Evolutionary conservation across 2,797 vertebrate species (phyloP).

Genomic region (Crax fasciolata): DNA sequence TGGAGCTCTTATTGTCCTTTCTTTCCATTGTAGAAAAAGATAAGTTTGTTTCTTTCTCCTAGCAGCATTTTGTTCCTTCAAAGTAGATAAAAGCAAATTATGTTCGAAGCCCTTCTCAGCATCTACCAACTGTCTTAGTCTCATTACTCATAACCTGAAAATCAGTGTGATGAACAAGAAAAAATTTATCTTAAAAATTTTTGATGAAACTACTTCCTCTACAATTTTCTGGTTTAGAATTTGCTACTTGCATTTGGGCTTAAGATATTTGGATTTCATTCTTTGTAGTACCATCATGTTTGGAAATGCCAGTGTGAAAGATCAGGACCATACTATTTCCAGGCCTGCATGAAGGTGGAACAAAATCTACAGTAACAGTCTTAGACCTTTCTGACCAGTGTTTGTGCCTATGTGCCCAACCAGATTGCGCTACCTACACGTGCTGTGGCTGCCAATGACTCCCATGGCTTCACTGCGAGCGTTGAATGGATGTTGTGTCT

Average conservation of each 20-base stretch:
- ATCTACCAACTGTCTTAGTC: not conserved
- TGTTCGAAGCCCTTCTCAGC: not conserved
- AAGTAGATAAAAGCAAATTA: not conserved
- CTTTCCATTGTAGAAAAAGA: not conserved
- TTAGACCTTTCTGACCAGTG: not conserved
- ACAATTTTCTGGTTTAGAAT: not conserved
- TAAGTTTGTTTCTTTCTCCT: not conserved
- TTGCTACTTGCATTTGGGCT: not conserved
- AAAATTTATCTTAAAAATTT: not conserved
- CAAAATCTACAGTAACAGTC: not conserved
- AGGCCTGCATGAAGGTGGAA: not conserved
- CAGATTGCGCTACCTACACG: not conserved
- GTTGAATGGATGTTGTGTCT: not conserved
- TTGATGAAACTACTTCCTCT: not conserved
- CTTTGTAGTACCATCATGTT: not conserved
- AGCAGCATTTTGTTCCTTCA: not conserved
- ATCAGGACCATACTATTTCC: not conserved
- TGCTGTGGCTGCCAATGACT: not conserved
- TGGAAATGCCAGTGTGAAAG: not conserved
- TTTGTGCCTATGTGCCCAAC: not conserved
- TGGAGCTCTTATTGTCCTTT: not conserved
- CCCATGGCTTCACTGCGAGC: rapidly evolving
- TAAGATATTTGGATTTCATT: not conserved
- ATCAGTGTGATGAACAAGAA: not conserved
- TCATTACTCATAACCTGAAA: not conserved